phyloP scores from a whole-genome alignment of 2,113 vertebrate species.

The Paradoxurus hermaphroditus region DNA sequence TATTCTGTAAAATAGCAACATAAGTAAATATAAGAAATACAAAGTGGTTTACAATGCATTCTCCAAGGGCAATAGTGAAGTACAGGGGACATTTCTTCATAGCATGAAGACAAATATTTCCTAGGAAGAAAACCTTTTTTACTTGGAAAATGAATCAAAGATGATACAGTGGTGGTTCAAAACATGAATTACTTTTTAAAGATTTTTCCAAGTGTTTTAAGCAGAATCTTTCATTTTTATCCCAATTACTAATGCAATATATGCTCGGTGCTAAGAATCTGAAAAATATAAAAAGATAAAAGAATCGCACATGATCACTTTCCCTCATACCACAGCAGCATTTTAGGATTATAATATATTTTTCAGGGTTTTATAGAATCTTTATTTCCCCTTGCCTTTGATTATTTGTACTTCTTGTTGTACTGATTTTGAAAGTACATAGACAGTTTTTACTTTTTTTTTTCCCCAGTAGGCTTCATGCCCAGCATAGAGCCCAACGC shows the following conservation, averaged over 20 bases:
- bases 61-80: constrained; percentile 45
- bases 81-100: constrained; percentile 65
- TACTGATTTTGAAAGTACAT: background rate
- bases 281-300: constrained; percentile 45
- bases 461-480: too few species aligned
- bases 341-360: background rate
- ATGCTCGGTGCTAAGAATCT: background rate
- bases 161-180: constrained; percentile 46
- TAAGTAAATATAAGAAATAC: constrained; percentile 76
- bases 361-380: background rate
- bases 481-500: too few species aligned
- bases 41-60: constrained; percentile 68
- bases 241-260: background rate
- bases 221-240: background rate
- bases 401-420: background rate
- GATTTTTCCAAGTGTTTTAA: constrained; percentile 64
- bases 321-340: background rate
- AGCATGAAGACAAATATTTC: constrained; percentile 75
- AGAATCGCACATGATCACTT: background rate
- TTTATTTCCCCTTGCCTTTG: background rate
- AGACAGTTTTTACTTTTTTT: background rate
- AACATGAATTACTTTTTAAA: constrained; percentile 69
- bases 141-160: constrained; percentile 60
- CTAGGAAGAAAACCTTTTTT: constrained; percentile 61
- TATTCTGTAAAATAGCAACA: constrained; percentile 72